Evolutionary conservation across 2,797 vertebrate genomes (phyloP), one percentile per base, ranked within the genome.

Genomic region (Aselliscus stoliczkanus): DNA sequence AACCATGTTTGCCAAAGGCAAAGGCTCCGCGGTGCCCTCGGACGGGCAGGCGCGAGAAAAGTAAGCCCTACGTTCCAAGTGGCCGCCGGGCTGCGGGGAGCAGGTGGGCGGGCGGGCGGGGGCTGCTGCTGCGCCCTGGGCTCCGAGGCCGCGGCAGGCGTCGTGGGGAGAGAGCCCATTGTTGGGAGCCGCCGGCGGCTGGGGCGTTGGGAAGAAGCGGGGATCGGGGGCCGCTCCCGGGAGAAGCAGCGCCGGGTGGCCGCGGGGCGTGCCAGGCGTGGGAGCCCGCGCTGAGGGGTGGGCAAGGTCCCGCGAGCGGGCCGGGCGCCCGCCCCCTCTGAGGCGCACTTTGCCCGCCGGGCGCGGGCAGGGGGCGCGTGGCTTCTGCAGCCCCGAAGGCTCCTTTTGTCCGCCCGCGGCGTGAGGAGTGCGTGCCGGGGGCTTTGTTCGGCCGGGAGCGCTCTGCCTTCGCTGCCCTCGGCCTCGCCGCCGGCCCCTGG

Each of bases 1-100:
- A 98, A 99, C 98, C 98, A 99, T 99, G 99, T 99, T 99, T 98
- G 99, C 99, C 95, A 99, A 99, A 99, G 99, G 99, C 98, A 99
- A 99, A 99, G 99, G 99, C 98, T 99, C 99, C 97, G 99, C 99
- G 98, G 99, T 99, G 99, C 99, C 99, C 97, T 99, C 99, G 98
- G 99, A 99, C 98, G 99, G 99, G 97, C 99, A 99, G 98, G 99
- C 99, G 94, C 98, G 99, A 97, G 99, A 99, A 99, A 99, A 99
- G 99, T 99, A 99, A 99, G 99, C 94, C 82, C 60, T 75, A 65
- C 69, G 84, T 84, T 80, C 92, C 93, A 97, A 97, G 95, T 94
- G 96, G 82, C 88, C 56, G 50, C 80, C 25, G 83, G 92, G 83
- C 70, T 83, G 60, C 81, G 91, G 95, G 92, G 65, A 70, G 90